Evolutionary conservation across 2,888 invertebrate genomes (phyloP).

Genomic region (Arrhopalites spinosus): DNA sequence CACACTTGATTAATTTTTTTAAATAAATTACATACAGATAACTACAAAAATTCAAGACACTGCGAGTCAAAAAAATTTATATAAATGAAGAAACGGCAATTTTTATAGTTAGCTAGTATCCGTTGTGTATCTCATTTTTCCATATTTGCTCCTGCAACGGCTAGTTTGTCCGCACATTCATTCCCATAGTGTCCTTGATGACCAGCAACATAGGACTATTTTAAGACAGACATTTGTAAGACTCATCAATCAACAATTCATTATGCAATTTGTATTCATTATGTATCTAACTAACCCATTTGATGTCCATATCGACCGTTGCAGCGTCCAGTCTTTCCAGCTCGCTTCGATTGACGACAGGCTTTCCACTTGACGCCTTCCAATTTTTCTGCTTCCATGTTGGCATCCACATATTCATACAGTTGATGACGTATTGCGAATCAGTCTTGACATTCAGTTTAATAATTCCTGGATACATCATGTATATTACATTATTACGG

Average conservation of each 20-base stretch:
- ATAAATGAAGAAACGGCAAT: no score
- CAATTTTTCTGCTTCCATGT: conserved; percentile 89
- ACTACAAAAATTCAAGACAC: no score
- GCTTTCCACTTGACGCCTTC: conserved; percentile 72
- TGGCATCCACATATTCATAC: conserved; percentile 83
- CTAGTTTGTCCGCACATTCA: conserved; percentile 87
- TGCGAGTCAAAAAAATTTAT: no score
- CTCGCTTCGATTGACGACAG: conserved; percentile 86
- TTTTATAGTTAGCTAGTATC: no score
- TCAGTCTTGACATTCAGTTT: conserved; percentile 85
- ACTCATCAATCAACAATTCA: no score
- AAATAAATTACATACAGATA: no score
- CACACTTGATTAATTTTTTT: no score
- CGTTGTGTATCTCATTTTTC: no score
- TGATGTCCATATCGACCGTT: conserved; percentile 66
- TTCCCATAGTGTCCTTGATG: conserved; percentile 84
- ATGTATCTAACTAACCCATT: conserved; percentile 69
- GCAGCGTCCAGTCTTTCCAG: conserved; percentile 76
- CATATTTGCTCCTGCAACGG: conserved; percentile 68
- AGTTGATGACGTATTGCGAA: conserved; percentile 84
- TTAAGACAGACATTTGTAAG: conserved; percentile 55
- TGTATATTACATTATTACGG: conserved; percentile 74
- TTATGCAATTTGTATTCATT: conserved; percentile 66
- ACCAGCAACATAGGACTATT: conserved; percentile 73
- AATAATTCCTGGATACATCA: conserved; percentile 65